These are phyloP conservation scores for Palythoa grandis DNA, from an alignment of 92 coral and sea anemone genomes.

Conservation along the genomic window DNA sequence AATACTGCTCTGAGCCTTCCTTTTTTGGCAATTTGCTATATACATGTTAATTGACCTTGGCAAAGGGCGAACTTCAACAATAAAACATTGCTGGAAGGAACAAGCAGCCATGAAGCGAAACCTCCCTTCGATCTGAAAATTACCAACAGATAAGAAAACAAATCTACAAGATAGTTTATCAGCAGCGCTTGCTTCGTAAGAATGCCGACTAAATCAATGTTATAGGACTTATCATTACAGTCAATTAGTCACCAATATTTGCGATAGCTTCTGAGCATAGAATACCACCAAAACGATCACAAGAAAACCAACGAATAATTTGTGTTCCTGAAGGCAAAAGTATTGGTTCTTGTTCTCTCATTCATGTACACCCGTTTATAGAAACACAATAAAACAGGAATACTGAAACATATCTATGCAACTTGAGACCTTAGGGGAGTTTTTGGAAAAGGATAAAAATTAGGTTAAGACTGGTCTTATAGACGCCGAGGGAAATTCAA, in stretches of 20 bases:
- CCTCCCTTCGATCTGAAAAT: conserved; percentile 19
- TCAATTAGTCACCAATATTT: conserved; percentile 15
- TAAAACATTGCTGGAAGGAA: conserved; percentile 1
- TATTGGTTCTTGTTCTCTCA: neutral
- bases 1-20: neutral
- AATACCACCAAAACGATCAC: conserved; percentile 1
- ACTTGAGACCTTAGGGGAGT: neutral
- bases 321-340: neutral
- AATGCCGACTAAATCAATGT: conserved; percentile 27
- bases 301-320: neutral
- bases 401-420: neutral
- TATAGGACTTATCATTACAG: neutral
- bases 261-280: conserved; percentile 1
- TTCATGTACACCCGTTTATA: neutral
- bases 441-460: neutral
- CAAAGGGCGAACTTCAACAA: neutral
- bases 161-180: conserved; percentile 7
- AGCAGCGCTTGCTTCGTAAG: neutral
- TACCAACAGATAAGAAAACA: conserved; percentile 21
- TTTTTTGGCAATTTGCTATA: neutral
- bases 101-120: conserved; percentile 30
- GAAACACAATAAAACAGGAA: neutral
- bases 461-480: neutral
- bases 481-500: conserved; percentile 11
- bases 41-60: conserved; percentile 25